Percentiles rank a stretch among this genome's conserved stretches.
phyloP scores from a whole-genome alignment of 2,888 invertebrate species.

The Plemyria rubiginata region DNA sequence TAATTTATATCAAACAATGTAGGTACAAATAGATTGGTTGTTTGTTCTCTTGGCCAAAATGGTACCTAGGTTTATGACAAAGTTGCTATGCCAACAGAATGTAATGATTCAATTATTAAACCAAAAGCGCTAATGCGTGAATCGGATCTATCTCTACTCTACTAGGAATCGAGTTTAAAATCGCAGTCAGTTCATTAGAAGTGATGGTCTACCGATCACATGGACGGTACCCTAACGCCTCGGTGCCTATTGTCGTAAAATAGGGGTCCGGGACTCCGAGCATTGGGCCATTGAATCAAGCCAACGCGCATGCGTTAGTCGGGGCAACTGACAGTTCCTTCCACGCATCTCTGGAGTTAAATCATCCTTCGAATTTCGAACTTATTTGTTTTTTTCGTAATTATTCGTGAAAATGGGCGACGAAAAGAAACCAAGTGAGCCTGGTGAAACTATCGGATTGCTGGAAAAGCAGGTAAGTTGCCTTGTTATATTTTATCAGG shows the following conservation, averaged over 20 bases:
- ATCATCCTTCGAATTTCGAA: slow-evolving; percentile 33
- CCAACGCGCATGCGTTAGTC: slow-evolving; percentile 40
- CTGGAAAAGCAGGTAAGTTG: slow-evolving; percentile 75
- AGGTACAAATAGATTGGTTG: neutral
- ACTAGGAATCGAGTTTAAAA: neutral
- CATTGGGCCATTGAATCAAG: slow-evolving; percentile 23
- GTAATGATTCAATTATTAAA: slow-evolving; percentile 14
- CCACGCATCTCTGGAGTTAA: slow-evolving; percentile 40
- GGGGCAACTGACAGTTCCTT: slow-evolving; percentile 33
- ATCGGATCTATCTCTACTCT: slow-evolving; percentile 6
- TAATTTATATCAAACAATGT: neutral
- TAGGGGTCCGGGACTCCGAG: slow-evolving; percentile 32
- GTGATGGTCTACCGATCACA: slow-evolving; percentile 14
- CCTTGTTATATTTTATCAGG: slow-evolving; percentile 39
- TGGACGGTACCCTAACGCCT: slow-evolving; percentile 35
- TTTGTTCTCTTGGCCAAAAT: slow-evolving; percentile 2
- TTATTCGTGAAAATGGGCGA: slow-evolving; percentile 58
- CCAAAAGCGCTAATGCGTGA: slow-evolving; percentile 29
- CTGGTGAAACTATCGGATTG: slow-evolving; percentile 69
- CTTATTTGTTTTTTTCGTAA: slow-evolving; percentile 31
- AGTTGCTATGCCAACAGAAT: slow-evolving; percentile 9
- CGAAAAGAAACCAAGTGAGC: slow-evolving; percentile 52
- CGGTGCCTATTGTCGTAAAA: slow-evolving; percentile 27
- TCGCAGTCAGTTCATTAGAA: slow-evolving; percentile 15
- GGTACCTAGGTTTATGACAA: too few relatives aligned